These are phyloP conservation scores for Cyprinodon brontotheroides DNA, from an alignment of 2,113 vertebrate genomes.

Conservation along the genomic window DNA sequence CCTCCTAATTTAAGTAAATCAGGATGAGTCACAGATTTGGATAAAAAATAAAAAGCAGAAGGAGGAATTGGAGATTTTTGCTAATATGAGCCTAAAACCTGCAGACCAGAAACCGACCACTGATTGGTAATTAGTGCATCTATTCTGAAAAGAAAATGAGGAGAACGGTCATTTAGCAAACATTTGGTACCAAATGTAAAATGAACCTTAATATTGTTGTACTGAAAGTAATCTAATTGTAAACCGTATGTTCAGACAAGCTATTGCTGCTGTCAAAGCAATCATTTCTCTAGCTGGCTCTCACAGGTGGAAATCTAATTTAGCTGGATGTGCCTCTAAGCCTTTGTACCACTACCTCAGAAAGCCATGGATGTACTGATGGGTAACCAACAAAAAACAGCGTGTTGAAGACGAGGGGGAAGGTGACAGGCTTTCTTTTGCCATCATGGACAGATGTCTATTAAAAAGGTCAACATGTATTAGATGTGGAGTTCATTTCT, in stretches of 20 bases:
- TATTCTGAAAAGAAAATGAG: neutral
- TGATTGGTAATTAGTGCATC: neutral
- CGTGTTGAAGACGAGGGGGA: neutral
- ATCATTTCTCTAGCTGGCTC: conserved; percentile 13
- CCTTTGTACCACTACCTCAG: conserved; percentile 28
- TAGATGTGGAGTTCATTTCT: conserved; percentile 13
- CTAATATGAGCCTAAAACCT: neutral
- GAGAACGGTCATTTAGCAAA: neutral
- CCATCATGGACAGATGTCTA: conserved; percentile 14
- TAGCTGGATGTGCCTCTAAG: conserved; percentile 43
- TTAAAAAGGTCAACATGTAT: conserved; percentile 50
- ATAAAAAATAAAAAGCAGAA: no score
- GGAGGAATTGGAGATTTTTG: no score
- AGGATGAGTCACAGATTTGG: no score
- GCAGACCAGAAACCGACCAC: neutral
- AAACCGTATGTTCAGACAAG: neutral
- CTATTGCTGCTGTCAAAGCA: conserved; percentile 34
- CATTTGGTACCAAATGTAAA: neutral
- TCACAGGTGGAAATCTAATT: conserved; percentile 44
- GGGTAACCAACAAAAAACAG: neutral
- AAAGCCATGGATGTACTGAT: conserved; percentile 16
- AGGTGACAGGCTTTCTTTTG: neutral
- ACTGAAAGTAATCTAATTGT: neutral
- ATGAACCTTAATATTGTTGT: neutral
- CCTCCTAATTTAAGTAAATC: no score